Evolutionary conservation across 2,888 invertebrate species (phyloP), one percentile per base, ranked within the genome.

Genomic region (Acleris sparsana): DNA sequence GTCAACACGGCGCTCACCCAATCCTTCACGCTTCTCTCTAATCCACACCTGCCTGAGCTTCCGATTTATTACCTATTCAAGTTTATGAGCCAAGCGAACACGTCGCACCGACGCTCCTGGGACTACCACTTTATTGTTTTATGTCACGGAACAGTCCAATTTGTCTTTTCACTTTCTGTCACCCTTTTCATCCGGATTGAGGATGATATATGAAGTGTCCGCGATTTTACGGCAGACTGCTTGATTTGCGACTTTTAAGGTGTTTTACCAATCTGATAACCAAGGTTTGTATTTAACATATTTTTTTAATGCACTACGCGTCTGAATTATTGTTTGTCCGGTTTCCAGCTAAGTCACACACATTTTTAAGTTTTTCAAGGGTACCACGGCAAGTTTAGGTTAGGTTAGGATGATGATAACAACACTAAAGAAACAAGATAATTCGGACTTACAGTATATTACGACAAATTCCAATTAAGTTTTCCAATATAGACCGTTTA

Each of bases 111-210:
- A 33, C 68, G 64, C 72, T 74, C 76, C 44, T n/a, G 68, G 75
- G 75, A 75, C 67, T 74, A 72, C 71, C 77, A 76, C 79, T 78
- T 82, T 80, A 84, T 85, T 86, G 83, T 86, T 82, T 85, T 79
- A 80, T 78, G 83, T 81, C 77, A 72, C 73, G 75, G 78, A 84
- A 78, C 75, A 72, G 77, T 71, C 78, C 85, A 85, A 88, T 87
- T 87, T 86, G 83, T 82, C 81, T 76, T 74, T 75, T 74, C 79
- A 78, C 72, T 73, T 75, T 70, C 77, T 80, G 82, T 83, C 82
- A 79, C 77, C 80, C 82, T 80, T 81, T 84, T 83, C 85, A 80
- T 85, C 81, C 79, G 72, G 72, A 74, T 74, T 72, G 73, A 71
- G 77, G 77, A 83, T 79, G 82, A 78, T 75, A 75, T 75, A 75